Base-by-base conservation (phyloP, 2,113 vertebrate genomes). In the Alexandromys fortis region DNA sequence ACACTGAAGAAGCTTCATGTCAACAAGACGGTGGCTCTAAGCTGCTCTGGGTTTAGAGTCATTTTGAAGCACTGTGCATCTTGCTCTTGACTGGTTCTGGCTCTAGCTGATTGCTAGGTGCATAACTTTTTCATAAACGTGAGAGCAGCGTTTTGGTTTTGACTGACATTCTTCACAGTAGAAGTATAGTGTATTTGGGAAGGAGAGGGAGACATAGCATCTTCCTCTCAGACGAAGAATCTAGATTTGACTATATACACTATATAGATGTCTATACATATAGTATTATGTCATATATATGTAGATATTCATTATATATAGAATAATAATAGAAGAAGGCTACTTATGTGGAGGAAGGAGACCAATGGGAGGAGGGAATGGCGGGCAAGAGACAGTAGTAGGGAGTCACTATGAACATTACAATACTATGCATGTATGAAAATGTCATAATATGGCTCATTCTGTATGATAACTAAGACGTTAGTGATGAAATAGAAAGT, bases 101-200 rank as follows among this genome's bases (percentile, higher is more conserved):
- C 42, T 91, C 94, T 67, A 87, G 30, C 38, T 42, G 30, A 55
- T 47, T 49, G 61, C 24, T n/a, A 76, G 16, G 13, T 96, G 1
- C 79, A 11, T 63, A 33, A 85, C 78, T 92, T 91, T 70, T 91
- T 70, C 82, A 83, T 93, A 52, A 49, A 95, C 89, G 58, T 76
- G 19, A 88, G 13, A 42, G 3, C 67, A 78, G 81, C 2, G 45
- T 96, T 92, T 81, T 65, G 24, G 63, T 81, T 38, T 77, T 87
- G 12, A 28, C 7, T 95, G 38, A 94, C 47, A 89, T 4, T 96
- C 75, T 85, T 94, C 7, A 85, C 55, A 75, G 42, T 61, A 81
- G 63, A 94, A 89, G 85, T 81, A 79, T 19, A 52, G 33, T 72
- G 11, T 47, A 63, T 33, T 24, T n/a, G 30, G 33, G 42, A 8